Base-by-base conservation (phyloP, 2,797 vertebrate species). In the Pterois miles region DNA sequence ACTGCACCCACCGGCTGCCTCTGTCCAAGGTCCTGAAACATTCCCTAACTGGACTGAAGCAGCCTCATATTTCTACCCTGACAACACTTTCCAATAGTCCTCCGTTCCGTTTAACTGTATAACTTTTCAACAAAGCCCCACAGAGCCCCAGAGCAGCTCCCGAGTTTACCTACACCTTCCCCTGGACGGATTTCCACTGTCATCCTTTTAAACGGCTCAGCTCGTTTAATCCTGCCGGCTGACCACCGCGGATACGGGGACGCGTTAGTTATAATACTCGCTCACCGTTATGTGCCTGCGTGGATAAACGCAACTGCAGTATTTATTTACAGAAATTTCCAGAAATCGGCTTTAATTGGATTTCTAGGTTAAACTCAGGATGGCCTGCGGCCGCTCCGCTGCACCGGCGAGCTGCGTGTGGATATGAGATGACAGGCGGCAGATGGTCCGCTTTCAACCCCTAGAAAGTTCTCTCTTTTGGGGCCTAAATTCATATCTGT, bases 191-290 rank as follows among this genome's bases (percentile, higher is more conserved):
- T 92, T 89, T 90, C 88, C 87, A 10, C 84, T 82, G 88, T 94
- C 93, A 93, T 93, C 93, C 94, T 77, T 93, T 89, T 95, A 95
- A 95, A 89, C 91, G 92, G 94, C 91, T 95, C 91, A 94, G 66
- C 91, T 79, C 18, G 76, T 87, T 69, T 95, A 95, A 95, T 95
- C 94, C 94, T 20, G 82, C 73, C 84, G 81, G 43, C 83, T 92
- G 89, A 86, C 87, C 89, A 85, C 80, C 73, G 85, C 81, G 63
- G 64, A 48, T 66, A 58, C 36, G 46, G 36, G 57, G 53, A 80
- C 76, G 57, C 52, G 56, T 78, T 76, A 59, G 56, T 76, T 83
- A 70, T 72, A 64, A 80, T 83, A 79, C 71, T 68, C 71, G 72
- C 10, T 81, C 65, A 7, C 23, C 46, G 48, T 48, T 58, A 38